Conservation (phyloP, 2,888 invertebrate genomes). For the Lapara coniferarum region DNA sequence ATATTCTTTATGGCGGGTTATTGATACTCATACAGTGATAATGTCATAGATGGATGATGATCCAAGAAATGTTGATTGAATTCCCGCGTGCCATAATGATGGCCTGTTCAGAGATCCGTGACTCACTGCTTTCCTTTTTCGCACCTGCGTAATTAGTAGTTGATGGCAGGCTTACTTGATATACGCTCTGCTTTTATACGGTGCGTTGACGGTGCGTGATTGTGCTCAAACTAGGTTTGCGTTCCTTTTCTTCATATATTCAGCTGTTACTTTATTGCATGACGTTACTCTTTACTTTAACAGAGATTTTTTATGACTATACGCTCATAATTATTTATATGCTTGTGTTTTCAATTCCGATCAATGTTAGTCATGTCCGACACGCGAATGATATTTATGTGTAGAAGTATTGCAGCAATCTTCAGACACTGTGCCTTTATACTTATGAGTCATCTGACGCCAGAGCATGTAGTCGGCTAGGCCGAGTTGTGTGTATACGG, state of each 20-base stretch:
- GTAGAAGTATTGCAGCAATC: slow-evolving; percentile 20
- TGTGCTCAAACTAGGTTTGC: slow-evolving; percentile 43
- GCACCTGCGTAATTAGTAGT: slow-evolving; percentile 59
- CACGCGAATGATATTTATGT: slow-evolving; percentile 13
- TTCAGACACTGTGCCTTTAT: slow-evolving; percentile 52
- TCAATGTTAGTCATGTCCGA: slow-evolving; percentile 5
- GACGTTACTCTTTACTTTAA: background rate
- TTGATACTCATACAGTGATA: slow-evolving; percentile 33
- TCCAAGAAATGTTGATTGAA: slow-evolving; percentile 37
- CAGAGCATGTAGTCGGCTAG: slow-evolving; percentile 61
- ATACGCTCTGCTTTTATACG: slow-evolving; percentile 40
- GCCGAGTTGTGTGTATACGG: slow-evolving; percentile 39
- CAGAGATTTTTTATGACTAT: background rate
- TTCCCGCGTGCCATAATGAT: slow-evolving; percentile 44
- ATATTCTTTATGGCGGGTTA: background rate
- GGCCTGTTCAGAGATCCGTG: slow-evolving; percentile 53
- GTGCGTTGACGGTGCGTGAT: slow-evolving; percentile 45
- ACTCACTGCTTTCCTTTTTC: slow-evolving; percentile 74
- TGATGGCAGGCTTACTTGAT: slow-evolving; percentile 50
- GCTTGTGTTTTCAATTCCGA: background rate
- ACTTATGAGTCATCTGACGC: slow-evolving; percentile 68
- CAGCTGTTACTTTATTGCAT: slow-evolving; percentile 18
- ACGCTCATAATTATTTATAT: background rate
- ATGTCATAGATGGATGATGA: slow-evolving; percentile 36
- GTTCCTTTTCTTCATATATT: slow-evolving; percentile 35